Evolutionary conservation across 2,797 vertebrate species (phyloP).

Genomic region (Podargus strigoides): DNA sequence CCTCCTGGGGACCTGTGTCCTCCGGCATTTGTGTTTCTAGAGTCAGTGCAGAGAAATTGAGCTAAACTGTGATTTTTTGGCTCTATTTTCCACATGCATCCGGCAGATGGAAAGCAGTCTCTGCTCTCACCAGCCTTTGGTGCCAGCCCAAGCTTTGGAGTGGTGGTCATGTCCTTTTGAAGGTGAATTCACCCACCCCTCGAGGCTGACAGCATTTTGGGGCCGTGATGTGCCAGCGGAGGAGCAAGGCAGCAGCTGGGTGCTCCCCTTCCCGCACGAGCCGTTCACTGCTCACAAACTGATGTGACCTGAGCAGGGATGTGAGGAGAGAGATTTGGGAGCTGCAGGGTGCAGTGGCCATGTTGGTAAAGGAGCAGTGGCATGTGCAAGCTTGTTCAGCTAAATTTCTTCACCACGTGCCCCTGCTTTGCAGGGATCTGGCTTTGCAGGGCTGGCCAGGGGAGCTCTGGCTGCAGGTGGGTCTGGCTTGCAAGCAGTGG

Average conservation of each 20-base stretch:
- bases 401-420: accelerated
- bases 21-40: background rate
- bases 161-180: background rate
- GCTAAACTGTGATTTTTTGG: background rate
- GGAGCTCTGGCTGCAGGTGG: background rate
- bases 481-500: background rate
- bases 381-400: background rate
- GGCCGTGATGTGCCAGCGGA: background rate
- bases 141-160: background rate
- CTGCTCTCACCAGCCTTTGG: background rate
- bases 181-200: background rate
- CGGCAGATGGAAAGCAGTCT: background rate
- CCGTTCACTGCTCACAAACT: background rate
- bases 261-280: background rate
- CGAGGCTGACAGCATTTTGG: background rate
- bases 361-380: background rate
- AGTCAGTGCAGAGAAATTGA: background rate
- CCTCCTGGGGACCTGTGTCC: background rate
- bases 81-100: background rate
- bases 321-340: background rate
- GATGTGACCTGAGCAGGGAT: background rate
- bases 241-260: background rate
- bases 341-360: background rate
- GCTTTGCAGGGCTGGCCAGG: background rate
- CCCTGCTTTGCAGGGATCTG: background rate